These are phyloP conservation scores for Drosophila fungiperda DNA, from an alignment of 2,888 invertebrate genomes.

Conservation along the genomic window DNA sequence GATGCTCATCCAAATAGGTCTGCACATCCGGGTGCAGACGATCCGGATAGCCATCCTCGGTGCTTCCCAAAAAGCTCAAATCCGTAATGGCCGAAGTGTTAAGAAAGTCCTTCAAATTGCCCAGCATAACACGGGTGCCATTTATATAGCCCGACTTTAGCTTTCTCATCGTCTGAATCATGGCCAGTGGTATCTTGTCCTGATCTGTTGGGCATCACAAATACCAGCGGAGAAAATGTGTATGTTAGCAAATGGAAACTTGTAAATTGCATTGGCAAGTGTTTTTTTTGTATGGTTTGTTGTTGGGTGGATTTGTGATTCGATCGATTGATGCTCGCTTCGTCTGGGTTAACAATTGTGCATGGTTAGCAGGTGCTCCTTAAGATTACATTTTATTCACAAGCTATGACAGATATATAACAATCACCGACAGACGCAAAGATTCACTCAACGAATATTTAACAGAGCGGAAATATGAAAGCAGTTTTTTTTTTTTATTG, in stretches of 20 bases:
- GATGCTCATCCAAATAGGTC: conserved; percentile 93
- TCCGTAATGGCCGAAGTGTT: conserved; percentile 99
- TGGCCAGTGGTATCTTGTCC: conserved; percentile 95
- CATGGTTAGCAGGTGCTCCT: conserved; percentile 40
- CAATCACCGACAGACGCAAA: conserved; percentile 37
- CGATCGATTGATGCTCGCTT: conserved; percentile 20
- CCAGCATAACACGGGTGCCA: conserved; percentile 98
- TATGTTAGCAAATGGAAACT: background rate
- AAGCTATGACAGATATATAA: conserved; percentile 35
- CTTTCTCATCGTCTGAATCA: conserved; percentile 99
- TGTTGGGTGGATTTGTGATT: conserved; percentile 1
- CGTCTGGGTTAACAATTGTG: conserved; percentile 27
- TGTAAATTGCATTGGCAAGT: background rate
- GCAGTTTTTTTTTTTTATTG: background rate
- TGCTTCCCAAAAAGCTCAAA: conserved; percentile 96
- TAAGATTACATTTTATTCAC: conserved; percentile 61
- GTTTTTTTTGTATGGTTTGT: conserved; percentile 1
- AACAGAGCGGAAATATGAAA: background rate
- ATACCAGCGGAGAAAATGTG: conserved; percentile 6
- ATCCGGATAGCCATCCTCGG: conserved; percentile 96
- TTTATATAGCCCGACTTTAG: conserved; percentile 99
- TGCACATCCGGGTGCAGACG: conserved; percentile 93
- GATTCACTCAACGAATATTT: conserved; percentile 15
- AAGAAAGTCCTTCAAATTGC: conserved; percentile 97
- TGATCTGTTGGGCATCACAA: conserved; percentile 88